Evolutionary conservation across 2,888 invertebrate genomes (phyloP).

Genomic region (Arrhopalites spinosus): DNA sequence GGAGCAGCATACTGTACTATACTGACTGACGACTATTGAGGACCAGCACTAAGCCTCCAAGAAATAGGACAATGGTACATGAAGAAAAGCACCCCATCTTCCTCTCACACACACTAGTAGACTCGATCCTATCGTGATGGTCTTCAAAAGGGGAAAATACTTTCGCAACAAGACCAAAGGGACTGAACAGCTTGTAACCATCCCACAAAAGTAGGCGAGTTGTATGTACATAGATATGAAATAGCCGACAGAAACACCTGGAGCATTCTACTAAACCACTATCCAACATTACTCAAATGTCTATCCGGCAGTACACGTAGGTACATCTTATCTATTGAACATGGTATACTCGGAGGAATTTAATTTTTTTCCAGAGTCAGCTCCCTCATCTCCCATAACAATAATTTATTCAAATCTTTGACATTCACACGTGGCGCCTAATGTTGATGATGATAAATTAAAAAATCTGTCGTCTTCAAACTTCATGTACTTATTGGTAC

Average conservation of each 20-base stretch:
- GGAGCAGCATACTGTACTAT: background rate
- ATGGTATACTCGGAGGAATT: background rate
- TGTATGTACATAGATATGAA: too few relatives aligned
- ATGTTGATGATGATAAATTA: too few relatives aligned
- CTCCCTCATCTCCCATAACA: too few relatives aligned
- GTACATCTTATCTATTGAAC: background rate
- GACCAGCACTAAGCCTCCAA: background rate
- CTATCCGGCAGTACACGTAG: background rate
- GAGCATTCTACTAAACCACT: slow-evolving; percentile 26
- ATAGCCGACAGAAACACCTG: slow-evolving; percentile 22
- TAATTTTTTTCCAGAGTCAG: background rate
- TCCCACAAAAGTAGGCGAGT: background rate
- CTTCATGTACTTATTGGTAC: too few relatives aligned
- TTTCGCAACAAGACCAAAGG: too few relatives aligned
- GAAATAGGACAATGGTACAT: background rate
- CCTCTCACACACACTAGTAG: too few relatives aligned
- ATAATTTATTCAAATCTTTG: too few relatives aligned
- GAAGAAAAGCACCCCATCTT: too few relatives aligned
- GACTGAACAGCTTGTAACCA: background rate
- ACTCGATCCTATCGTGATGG: background rate
- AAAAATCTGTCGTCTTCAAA: too few relatives aligned
- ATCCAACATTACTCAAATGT: slow-evolving; percentile 6
- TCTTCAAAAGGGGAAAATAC: background rate
- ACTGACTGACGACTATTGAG: background rate
- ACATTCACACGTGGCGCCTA: too few relatives aligned